These are phyloP conservation scores for Kuschelorhynchus macadamiae DNA, from an alignment of 2,888 invertebrate species.

Conservation along the genomic window DNA sequence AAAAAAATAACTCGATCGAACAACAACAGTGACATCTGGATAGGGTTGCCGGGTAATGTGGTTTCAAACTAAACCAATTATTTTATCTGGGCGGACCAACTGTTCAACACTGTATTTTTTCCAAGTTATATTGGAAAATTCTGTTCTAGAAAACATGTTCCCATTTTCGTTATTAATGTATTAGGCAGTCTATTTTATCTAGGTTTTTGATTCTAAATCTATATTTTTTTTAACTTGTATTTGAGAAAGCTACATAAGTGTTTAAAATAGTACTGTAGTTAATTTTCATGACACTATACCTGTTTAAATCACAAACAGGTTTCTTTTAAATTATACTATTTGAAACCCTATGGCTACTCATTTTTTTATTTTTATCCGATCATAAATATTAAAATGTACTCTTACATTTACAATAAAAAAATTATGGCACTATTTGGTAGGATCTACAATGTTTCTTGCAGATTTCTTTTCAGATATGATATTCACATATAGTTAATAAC, in stretches of 20 bases:
- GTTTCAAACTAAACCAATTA: too few relatives aligned
- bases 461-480: constrained; percentile 25
- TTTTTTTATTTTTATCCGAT: neutral
- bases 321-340: too few relatives aligned
- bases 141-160: constrained; percentile 43
- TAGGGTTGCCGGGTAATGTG: too few relatives aligned
- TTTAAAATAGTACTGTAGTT: too few relatives aligned
- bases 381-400: constrained; percentile 15
- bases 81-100: too few relatives aligned
- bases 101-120: constrained; percentile 2
- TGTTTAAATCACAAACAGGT: too few relatives aligned
- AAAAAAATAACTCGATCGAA: too few relatives aligned
- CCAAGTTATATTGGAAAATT: constrained; percentile 26
- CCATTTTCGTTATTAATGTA: constrained; percentile 41
- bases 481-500: too few relatives aligned
- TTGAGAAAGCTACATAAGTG: too few relatives aligned
- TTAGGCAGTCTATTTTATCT: constrained; percentile 50
- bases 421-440: constrained; percentile 40
- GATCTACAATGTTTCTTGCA: constrained; percentile 20
- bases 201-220: constrained; percentile 19
- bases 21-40: too few relatives aligned
- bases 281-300: too few relatives aligned
- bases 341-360: too few relatives aligned
- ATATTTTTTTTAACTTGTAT: constrained; percentile 19
- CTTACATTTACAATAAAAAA: constrained; percentile 13